Base-by-base conservation (phyloP, 2,797 vertebrate species). In the Sebastes jordani region DNA sequence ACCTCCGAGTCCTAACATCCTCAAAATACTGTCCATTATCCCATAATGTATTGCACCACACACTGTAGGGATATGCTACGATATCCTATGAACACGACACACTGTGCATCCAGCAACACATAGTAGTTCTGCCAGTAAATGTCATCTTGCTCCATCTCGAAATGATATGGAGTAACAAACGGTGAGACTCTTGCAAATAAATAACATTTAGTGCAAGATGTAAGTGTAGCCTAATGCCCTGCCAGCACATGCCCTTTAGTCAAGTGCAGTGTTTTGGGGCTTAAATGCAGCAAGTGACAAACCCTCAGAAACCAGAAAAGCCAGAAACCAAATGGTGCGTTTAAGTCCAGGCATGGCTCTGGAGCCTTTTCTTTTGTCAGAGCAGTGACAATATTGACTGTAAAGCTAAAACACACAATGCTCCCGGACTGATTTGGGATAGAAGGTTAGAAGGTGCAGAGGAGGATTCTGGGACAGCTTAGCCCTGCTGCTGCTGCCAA, bases 371-470 rank as follows among this genome's bases (percentile, higher is more conserved):
- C 64, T 76, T 87, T 71, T 80, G 86, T 71, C 73, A 83, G 87
- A 88, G 69, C 84, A 86, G 87, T 75, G 83, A 90, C 80, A 76
- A 76, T 89, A 84, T 87, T 86, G 86, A 92, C 85, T 83, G 79
- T 82, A 85, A 88, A 90, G 85, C 84, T 90, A 86, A 72, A 87
- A 83, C 22, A 65, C 62, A 83, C 77, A 84, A 85, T 61, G 61
- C 76, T 88, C 76, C 69, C 84, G 72, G 83, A 91, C 83, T 76
- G 82, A 82, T 89, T 87, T 76, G 74, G 66, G 80, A 74, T 56
- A 71, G 75, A 81, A 65, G 62, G 76, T 71, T 56, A 71, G 73
- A 81, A 65, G 62, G 76, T 71, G 71, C 71, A 82, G 86, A 64
- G 61, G 72, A 84, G 83, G 70, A 85, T 83, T 84, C 68, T 78